These are phyloP conservation scores for Hormiphora californensis DNA, from an alignment of 37 sponge, comb jelly and placozoan genomes.

Conservation along the genomic window DNA sequence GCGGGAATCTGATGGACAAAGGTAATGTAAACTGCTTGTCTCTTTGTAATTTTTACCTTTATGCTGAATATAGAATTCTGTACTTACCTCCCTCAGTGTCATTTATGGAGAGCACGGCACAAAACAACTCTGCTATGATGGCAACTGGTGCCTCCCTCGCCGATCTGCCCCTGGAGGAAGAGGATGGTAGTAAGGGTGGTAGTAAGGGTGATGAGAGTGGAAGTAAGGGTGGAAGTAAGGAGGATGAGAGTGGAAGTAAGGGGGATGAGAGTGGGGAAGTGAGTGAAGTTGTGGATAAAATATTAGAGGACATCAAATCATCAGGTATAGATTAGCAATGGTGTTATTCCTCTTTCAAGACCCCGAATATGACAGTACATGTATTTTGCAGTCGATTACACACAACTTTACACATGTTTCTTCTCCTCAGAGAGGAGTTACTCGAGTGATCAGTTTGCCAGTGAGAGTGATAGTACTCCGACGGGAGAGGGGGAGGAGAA, in stretches of 20 bases:
- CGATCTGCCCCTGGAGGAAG: conserved; percentile 38
- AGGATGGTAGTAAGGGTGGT: too few relatives aligned
- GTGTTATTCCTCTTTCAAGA: not conserved
- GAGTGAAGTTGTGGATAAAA: conserved; percentile 19
- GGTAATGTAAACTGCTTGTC: too few relatives aligned
- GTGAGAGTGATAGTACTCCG: not conserved
- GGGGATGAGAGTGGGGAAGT: not conserved
- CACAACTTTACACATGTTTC: not conserved
- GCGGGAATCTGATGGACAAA: too few relatives aligned
- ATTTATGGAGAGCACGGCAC: conserved; percentile 39
- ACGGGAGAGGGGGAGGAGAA: not conserved
- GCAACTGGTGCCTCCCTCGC: conserved; percentile 52
- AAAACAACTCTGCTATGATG: not conserved
- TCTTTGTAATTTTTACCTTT: too few relatives aligned
- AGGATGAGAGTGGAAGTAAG: not conserved
- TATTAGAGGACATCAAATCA: conserved; percentile 8
- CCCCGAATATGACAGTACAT: not conserved
- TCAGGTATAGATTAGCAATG: not conserved
- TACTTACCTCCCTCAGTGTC: not conserved
- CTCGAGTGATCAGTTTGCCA: conserved; percentile 51
- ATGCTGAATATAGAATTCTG: too few relatives aligned
- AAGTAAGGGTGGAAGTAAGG: not conserved
- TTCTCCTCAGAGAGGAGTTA: not conserved
- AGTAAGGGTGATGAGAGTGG: not conserved
- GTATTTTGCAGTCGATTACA: not conserved